Percentiles rank a stretch among this genome's conserved stretches.
Evolutionary conservation across 2,113 vertebrate species (phyloP).

Genomic region (Hyaena hyaena): DNA sequence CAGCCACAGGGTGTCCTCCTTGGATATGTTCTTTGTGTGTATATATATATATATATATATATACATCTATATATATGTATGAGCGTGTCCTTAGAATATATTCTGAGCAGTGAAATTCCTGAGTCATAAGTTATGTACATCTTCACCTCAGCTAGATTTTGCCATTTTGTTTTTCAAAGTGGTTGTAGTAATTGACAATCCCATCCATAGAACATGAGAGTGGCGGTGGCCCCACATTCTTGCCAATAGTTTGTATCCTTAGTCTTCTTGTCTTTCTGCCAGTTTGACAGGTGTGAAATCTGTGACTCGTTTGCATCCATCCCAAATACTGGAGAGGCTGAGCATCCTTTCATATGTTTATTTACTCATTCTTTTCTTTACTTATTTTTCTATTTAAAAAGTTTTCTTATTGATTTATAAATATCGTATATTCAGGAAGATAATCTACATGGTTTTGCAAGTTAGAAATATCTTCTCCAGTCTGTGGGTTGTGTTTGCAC

Average conservation of each 20-base stretch:
- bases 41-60: too few species aligned
- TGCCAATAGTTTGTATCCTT: not conserved
- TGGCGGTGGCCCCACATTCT: not conserved
- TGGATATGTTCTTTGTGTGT: not conserved
- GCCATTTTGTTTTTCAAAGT: not conserved
- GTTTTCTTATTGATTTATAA: not conserved
- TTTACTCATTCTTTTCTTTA: not conserved
- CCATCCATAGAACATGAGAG: not conserved
- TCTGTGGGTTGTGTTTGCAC: not conserved
- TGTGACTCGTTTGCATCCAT: not conserved
- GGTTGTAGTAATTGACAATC: not conserved
- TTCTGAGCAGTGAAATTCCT: not conserved
- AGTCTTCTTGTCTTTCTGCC: not conserved
- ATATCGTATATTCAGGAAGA: not conserved
- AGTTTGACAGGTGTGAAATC: not conserved
- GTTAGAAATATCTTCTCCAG: slow-evolving; percentile 16
- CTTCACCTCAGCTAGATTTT: not conserved
- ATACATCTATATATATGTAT: too few species aligned
- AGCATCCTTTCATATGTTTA: not conserved
- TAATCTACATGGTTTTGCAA: not conserved
- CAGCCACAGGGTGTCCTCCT: not conserved
- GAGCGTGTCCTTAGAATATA: not conserved
- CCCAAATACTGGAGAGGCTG: not conserved
- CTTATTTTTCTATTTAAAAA: slow-evolving; percentile 11
- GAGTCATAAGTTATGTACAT: not conserved